Conservation (phyloP, 2,888 invertebrate genomes). For the Drosophila recens region DNA sequence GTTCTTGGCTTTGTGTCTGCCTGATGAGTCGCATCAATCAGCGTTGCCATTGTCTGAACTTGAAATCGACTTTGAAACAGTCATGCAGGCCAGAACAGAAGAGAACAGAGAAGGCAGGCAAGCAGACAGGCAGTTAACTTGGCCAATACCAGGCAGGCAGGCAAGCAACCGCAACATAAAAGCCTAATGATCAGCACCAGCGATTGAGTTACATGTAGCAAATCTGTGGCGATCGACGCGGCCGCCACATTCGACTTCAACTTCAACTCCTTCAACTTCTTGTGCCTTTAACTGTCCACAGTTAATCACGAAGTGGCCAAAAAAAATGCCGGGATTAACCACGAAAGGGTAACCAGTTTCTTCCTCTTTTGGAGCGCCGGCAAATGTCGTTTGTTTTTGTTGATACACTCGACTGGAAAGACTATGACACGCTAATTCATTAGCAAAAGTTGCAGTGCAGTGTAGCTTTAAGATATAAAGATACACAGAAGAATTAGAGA, state of each 20-base stretch:
- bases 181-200: conserved; percentile 79
- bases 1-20: conserved; percentile 13
- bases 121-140: conserved; percentile 35
- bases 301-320: conserved; percentile 73
- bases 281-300: conserved; percentile 69
- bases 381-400: conserved; percentile 27
- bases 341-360: conserved; percentile 48
- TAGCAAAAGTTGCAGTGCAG: not conserved
- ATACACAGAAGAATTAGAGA: not conserved
- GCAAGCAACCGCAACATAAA: conserved; percentile 67
- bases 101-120: conserved; percentile 5
- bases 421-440: conserved; percentile 18
- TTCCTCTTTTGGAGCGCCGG: conserved; percentile 43
- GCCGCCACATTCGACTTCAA: conserved; percentile 6
- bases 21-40: conserved; percentile 76
- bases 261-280: conserved; percentile 8
- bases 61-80: conserved; percentile 77
- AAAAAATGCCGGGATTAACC: conserved; percentile 76
- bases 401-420: conserved; percentile 34
- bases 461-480: not conserved
- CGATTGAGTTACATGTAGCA: conserved; percentile 79
- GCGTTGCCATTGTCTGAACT: conserved; percentile 74
- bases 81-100: conserved; percentile 20
- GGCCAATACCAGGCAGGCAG: conserved; percentile 17
- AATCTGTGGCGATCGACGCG: conserved; percentile 65